A percentile compares a stretch with the other conserved stretches of the same genome.
Conservation (phyloP, 2,888 invertebrate genomes). For the Troides oblongomaculatus region DNA sequence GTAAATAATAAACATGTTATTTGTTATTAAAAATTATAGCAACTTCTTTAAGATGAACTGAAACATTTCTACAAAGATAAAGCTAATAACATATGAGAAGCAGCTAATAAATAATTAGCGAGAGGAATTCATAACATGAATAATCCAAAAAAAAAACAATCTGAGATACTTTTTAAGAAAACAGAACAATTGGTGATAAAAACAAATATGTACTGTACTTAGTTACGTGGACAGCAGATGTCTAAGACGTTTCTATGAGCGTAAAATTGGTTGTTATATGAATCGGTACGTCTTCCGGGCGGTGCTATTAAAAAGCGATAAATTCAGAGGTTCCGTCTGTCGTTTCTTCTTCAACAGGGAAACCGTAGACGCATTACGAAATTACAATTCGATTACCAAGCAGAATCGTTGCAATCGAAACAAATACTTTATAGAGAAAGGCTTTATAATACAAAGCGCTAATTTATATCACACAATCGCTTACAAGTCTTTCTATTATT, state of each 20-base stretch:
- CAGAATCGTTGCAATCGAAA: constrained; percentile 37
- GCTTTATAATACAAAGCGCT: constrained; percentile 68
- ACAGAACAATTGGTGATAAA: too few relatives aligned
- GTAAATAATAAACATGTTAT: too few relatives aligned
- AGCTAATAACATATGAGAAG: too few relatives aligned
- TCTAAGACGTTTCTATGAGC: constrained; percentile 43
- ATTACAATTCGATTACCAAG: constrained; percentile 55
- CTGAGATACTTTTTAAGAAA: too few relatives aligned
- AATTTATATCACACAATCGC: constrained; percentile 47
- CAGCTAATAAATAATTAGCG: too few relatives aligned
- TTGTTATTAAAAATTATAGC: too few relatives aligned
- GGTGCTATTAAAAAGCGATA: constrained; percentile 59
- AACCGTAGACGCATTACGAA: constrained; percentile 49
- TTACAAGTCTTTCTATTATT: neutral
- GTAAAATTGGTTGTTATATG: constrained; percentile 49
- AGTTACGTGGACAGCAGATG: constrained; percentile 8
- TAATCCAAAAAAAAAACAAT: too few relatives aligned
- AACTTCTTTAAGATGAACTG: too few relatives aligned
- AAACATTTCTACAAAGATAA: too few relatives aligned
- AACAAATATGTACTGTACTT: neutral
- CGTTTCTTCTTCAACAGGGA: constrained; percentile 36
- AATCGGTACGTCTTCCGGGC: constrained; percentile 56
- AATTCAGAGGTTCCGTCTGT: constrained; percentile 38
- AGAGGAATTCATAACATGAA: too few relatives aligned
- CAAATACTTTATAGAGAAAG: constrained; percentile 43